A percentile compares a stretch with the other conserved stretches of the same genome.
phyloP scores from a whole-genome alignment of 1,140 invertebrate species.

The Cydia strobilella region DNA sequence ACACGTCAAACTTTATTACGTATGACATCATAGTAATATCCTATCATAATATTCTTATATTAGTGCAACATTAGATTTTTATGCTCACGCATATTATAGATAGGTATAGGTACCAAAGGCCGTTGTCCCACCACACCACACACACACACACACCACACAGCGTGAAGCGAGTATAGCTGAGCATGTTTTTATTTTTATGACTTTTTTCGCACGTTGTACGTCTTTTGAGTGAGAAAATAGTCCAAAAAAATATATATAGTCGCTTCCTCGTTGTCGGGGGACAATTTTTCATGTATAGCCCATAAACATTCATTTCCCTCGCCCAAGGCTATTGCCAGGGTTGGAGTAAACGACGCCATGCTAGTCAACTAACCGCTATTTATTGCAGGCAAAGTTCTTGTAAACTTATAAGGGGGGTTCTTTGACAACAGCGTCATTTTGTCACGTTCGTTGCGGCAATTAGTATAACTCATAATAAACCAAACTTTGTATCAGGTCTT shows the following conservation, averaged over 20 bases:
- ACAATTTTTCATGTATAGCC: neutral
- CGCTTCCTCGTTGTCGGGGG: neutral
- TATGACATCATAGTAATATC: neutral
- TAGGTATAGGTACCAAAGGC: too few relatives aligned
- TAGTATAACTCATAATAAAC: too few relatives aligned
- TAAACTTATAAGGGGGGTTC: neutral
- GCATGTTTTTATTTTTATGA: too few relatives aligned
- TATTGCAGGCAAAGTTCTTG: neutral
- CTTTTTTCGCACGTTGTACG: too few relatives aligned
- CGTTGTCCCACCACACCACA: too few relatives aligned
- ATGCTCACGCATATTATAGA: neutral
- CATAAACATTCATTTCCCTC: slow-evolving; percentile 33
- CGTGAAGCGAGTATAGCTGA: too few relatives aligned
- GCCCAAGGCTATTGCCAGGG: slow-evolving; percentile 87
- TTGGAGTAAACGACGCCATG: neutral
- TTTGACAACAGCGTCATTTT: neutral
- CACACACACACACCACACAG: too few relatives aligned
- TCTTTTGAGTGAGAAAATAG: too few relatives aligned
- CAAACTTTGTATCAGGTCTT: too few relatives aligned
- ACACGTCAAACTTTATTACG: slow-evolving; percentile 1
- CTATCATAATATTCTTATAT: neutral
- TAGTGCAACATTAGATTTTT: neutral
- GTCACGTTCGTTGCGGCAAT: too few relatives aligned
- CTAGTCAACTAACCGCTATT: neutral
- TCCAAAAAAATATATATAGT: neutral